These are phyloP conservation scores for Oasisia sp. DNA, from an alignment of 2,888 invertebrate genomes.

Conservation along the genomic window DNA sequence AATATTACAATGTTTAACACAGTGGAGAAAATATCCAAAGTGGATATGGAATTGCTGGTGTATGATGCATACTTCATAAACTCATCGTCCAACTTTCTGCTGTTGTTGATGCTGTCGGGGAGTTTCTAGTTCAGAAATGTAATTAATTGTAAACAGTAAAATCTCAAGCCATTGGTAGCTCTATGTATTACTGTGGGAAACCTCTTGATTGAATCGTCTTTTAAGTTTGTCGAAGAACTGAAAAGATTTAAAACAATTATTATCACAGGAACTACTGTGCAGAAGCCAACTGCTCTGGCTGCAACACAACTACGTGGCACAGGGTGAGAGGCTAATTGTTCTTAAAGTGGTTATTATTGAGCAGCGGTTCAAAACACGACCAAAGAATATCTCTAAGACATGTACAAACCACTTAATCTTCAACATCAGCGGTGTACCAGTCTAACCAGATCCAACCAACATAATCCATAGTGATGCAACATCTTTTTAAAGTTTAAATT, in stretches of 20 bases:
- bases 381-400: too few species aligned
- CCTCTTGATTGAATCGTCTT: neutral
- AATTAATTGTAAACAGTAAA: neutral
- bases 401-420: too few species aligned
- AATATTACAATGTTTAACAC: neutral
- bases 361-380: too few species aligned
- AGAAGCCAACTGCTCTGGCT: too few species aligned
- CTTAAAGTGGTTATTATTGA: too few species aligned
- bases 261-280: neutral
- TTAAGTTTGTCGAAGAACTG: neutral
- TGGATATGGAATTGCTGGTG: neutral
- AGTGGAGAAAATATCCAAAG: neutral
- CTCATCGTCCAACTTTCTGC: neutral
- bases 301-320: too few species aligned
- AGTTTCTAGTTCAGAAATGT: neutral
- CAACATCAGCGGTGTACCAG: too few species aligned
- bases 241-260: neutral
- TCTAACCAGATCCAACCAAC: too few species aligned
- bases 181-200: neutral
- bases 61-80: neutral
- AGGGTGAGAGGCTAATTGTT: too few species aligned
- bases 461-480: too few species aligned
- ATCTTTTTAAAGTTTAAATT: too few species aligned
- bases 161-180: neutral
- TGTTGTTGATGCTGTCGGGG: neutral